Base-by-base conservation (phyloP, 2,797 vertebrate species). In the Choloepus didactylus region DNA sequence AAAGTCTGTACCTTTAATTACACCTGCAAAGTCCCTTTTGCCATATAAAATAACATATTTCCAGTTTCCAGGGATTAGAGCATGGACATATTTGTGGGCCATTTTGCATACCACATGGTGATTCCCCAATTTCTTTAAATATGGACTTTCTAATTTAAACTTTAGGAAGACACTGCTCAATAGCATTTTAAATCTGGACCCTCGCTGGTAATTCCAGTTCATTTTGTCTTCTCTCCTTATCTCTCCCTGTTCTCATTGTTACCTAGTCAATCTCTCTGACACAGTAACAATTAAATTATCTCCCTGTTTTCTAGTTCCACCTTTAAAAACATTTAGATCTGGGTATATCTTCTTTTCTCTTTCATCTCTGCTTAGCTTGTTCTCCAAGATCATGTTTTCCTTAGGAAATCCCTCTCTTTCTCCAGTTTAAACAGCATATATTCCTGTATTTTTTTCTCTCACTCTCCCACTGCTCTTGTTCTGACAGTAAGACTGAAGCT, bases 321-420 rank as follows among this genome's bases (percentile, higher is more conserved):
- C 31, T 89, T 89, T 81, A 89, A 94, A 25, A 92, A 75, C 23
- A 44, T 89, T 95, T 64, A 93, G 41, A 76, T 75, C 54, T 89
- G 14, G 94, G 38, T 23, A 1, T 88, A 88, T 81, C 44, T 92
- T 64, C n/a, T 79, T 91, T 94, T 35, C 31, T 72, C 70, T 87
- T 96, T 93, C 77, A 82, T 44, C 70, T 90, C 70, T 69, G 25
- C 89, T 56, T 77, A 93, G 56, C 25, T 75, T 75, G 41, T 85
- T 85, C 41, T 88, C 27, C 56, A 91, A 93, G n/a, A 69, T 73
- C 56, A 85, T 41, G 79, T 93, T 89, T 91, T 89, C 44, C 14
- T 69, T 82, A 62, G 75, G 91, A 92, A 93, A 87, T 14, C 51
- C 41, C 76, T 66, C n/a, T 82, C 27, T 51, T 82, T 96, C 60